Base-by-base conservation (phyloP, 1,140 invertebrate genomes). In the Drosophila ercepeae region DNA sequence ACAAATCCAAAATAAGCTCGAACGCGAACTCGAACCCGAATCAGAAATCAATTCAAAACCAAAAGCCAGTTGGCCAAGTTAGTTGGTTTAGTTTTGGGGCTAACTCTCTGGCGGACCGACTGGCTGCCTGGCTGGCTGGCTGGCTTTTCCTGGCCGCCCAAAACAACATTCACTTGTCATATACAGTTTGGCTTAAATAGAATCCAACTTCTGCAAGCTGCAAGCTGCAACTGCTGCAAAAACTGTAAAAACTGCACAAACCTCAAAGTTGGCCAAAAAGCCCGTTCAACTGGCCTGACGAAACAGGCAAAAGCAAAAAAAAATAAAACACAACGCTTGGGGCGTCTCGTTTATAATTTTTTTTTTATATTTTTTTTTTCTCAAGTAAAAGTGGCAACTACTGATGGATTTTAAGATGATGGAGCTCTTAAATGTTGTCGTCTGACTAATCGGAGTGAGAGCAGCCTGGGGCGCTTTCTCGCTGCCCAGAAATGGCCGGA, bases 101-200 rank as follows among this genome's bases (percentile, higher is more conserved):
- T 46, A 21, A 16, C 11, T 41, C 32, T 64, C 53, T 49, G 46
- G n/a, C 1, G 7, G 5, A 29, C 34, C 57, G 41, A 25, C 18
- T 34, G 41, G 44, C 42, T 54, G 18, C 23, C 48, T 52, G 55
- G 51, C 25, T 36, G 42, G 46, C 44, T 59, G 19, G 29, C 49
- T 57, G 55, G 52, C 76, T 63, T 78, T 78, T 79, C 63, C 72
- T 76, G 73, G 58, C 74, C 70, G 41, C 67, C 65, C 58, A 49
- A 84, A 86, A 88, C 81, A 86, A 86, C 81, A 86, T 86, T 86
- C 81, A 86, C 81, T 86, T 88, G 77, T 76, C 82, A 74, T 82
- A 77, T 72, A 78, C 58, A 58, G 72, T 63, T 73, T 48, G 61
- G 78, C 69, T 74, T 54, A 76, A 84, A 73, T 86, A 86, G 81